phyloP scores from a whole-genome alignment of 1,140 invertebrate species.

The Belonocnema kinseyi region DNA sequence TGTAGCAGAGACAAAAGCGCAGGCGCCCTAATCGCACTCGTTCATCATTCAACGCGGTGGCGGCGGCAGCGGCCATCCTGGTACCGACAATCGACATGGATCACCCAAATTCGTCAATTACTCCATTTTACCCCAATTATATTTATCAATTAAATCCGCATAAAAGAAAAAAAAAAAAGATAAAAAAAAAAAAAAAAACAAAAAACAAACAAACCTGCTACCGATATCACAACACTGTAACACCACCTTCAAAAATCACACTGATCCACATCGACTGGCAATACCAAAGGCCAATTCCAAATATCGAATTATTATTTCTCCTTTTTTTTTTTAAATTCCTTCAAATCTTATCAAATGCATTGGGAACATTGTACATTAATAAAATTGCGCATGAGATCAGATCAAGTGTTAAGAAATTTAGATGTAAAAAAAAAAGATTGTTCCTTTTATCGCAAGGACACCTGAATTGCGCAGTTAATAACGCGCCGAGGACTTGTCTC shows the following conservation, averaged over 20 bases:
- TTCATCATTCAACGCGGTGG: background rate
- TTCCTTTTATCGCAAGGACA: conserved; percentile 46
- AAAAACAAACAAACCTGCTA: too few species aligned
- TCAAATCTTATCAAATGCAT: conserved; percentile 63
- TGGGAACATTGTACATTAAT: conserved; percentile 53
- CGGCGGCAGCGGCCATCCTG: conserved; percentile 40
- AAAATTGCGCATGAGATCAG: conserved; percentile 61
- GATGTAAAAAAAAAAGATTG: conserved; percentile 63
- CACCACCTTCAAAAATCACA: background rate
- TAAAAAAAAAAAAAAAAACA: too few species aligned
- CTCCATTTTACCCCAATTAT: conserved; percentile 30
- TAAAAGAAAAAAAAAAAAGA: too few species aligned
- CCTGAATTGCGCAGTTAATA: conserved; percentile 59
- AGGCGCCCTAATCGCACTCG: conserved; percentile 64
- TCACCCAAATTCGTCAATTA: conserved; percentile 1
- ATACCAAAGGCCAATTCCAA: background rate
- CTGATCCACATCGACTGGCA: background rate
- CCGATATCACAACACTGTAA: too few species aligned
- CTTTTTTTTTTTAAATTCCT: background rate
- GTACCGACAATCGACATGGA: conserved; percentile 43
- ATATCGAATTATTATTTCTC: background rate
- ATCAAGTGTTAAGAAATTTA: conserved; percentile 61
- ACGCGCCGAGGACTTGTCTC: conserved; percentile 53
- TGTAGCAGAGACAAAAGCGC: conserved; percentile 70
- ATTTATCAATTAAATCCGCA: background rate